Evolutionary conservation across 2,888 invertebrate genomes (phyloP).

Genomic region (Pomacea canaliculata): DNA sequence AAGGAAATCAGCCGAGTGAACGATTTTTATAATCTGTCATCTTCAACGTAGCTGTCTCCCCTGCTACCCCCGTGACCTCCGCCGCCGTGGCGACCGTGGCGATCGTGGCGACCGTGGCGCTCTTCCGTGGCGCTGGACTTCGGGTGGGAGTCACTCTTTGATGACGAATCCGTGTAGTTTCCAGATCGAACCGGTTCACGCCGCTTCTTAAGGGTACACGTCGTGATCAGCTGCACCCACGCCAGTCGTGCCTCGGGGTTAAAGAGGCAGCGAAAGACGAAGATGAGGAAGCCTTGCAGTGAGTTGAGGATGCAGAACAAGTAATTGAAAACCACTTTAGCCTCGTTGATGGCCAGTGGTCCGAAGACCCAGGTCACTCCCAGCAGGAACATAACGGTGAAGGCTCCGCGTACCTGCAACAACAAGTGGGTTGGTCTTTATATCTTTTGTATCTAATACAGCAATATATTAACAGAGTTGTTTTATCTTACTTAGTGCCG

Average conservation of each 20-base stretch:
- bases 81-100: constrained; percentile 9
- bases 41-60: constrained; percentile 11
- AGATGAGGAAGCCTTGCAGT: constrained; percentile 63
- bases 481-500: no score
- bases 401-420: constrained; percentile 59
- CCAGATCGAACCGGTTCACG: constrained; percentile 51
- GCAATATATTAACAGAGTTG: no score
- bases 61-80: constrained; percentile 5
- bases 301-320: constrained; percentile 64
- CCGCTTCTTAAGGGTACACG: constrained; percentile 58
- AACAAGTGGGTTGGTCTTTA: no score
- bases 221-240: constrained; percentile 59
- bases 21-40: no score
- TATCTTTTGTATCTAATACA: no score
- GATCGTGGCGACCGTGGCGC: constrained; percentile 7
- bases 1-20: no score
- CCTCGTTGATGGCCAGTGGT: constrained; percentile 60
- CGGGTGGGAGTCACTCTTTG: constrained; percentile 42
- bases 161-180: constrained; percentile 49
- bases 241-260: constrained; percentile 60
- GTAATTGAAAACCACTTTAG: constrained; percentile 60
- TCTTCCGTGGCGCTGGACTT: constrained; percentile 21
- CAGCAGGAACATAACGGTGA: constrained; percentile 62
- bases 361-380: constrained; percentile 67
- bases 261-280: constrained; percentile 60